Conservation (phyloP, 2,888 invertebrate species). For the Tillus elongatus region DNA sequence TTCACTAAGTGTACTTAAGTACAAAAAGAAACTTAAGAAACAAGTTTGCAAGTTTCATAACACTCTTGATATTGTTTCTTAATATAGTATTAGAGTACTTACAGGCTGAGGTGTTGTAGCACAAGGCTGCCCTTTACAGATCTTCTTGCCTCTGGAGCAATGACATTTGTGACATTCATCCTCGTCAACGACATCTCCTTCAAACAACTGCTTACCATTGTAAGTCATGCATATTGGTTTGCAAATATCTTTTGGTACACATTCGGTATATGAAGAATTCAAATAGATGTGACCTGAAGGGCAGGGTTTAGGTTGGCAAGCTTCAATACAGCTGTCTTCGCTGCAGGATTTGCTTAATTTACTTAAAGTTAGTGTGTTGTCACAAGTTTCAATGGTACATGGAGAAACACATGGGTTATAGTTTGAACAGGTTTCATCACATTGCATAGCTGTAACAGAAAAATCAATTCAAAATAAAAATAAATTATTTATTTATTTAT, state of each 20-base stretch:
- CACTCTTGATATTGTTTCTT: no score
- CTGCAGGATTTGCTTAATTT: slow-evolving; percentile 57
- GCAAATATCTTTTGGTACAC: slow-evolving; percentile 67
- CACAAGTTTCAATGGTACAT: slow-evolving; percentile 78
- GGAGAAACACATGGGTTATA: slow-evolving; percentile 76
- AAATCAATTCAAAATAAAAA: slow-evolving; percentile 8
- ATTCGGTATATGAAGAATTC: slow-evolving; percentile 59
- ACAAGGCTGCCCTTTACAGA: slow-evolving; percentile 67
- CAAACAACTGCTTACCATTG: slow-evolving; percentile 58
- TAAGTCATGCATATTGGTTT: slow-evolving; percentile 59
- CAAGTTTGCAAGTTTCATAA: no score
- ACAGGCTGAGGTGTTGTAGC: no score
- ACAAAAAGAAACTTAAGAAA: no score
- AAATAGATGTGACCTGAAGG: slow-evolving; percentile 63
- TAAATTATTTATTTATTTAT: no score
- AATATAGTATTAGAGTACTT: no score
- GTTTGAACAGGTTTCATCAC: slow-evolving; percentile 68
- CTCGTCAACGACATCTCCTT: slow-evolving; percentile 63
- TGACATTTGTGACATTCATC: slow-evolving; percentile 75
- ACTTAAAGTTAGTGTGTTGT: slow-evolving; percentile 60
- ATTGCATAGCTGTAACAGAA: slow-evolving; percentile 66
- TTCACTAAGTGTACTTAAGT: no score
- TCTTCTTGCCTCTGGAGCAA: slow-evolving; percentile 59
- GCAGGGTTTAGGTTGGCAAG: slow-evolving; percentile 69
- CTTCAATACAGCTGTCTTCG: slow-evolving; percentile 72